Evolutionary conservation across 2,797 vertebrate genomes (phyloP).

Genomic region (Phalanger gymnotis): DNA sequence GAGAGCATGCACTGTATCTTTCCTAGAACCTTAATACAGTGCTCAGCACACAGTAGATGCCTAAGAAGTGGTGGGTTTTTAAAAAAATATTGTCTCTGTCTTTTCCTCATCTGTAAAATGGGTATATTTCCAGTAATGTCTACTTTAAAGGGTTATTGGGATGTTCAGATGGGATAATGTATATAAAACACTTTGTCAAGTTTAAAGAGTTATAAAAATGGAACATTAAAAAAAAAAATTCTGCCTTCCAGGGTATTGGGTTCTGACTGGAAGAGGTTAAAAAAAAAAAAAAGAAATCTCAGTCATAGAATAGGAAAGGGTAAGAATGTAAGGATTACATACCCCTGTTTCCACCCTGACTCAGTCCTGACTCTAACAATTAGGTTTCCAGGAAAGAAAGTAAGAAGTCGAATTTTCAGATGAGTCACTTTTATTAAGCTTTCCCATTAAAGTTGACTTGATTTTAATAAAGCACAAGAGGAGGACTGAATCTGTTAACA

Average conservation of each 20-base stretch:
- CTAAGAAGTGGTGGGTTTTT: neutral
- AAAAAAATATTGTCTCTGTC: neutral
- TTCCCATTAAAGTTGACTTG: neutral
- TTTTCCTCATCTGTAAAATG: neutral
- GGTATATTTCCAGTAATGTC: neutral
- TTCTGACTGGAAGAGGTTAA: neutral
- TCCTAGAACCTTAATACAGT: neutral
- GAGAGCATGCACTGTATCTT: neutral
- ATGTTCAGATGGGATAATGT: neutral
- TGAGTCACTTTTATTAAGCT: conserved; percentile 54
- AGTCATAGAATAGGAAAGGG: neutral
- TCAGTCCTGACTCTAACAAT: conserved; percentile 32
- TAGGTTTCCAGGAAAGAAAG: conserved; percentile 37
- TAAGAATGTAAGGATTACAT: neutral
- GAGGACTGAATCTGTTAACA: neutral
- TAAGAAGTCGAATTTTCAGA: neutral
- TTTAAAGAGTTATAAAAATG: neutral
- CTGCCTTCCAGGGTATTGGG: neutral
- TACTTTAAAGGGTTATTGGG: neutral
- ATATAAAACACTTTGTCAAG: neutral
- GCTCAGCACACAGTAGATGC: neutral
- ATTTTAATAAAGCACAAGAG: neutral
- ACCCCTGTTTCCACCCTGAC: neutral
- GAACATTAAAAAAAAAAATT: too few species aligned
- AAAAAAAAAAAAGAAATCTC: neutral